Percentiles rank a stretch among this genome's conserved stretches.
These are phyloP conservation scores for Eurystomus gularis DNA, from an alignment of 2,113 vertebrate species.

Conservation along the genomic window DNA sequence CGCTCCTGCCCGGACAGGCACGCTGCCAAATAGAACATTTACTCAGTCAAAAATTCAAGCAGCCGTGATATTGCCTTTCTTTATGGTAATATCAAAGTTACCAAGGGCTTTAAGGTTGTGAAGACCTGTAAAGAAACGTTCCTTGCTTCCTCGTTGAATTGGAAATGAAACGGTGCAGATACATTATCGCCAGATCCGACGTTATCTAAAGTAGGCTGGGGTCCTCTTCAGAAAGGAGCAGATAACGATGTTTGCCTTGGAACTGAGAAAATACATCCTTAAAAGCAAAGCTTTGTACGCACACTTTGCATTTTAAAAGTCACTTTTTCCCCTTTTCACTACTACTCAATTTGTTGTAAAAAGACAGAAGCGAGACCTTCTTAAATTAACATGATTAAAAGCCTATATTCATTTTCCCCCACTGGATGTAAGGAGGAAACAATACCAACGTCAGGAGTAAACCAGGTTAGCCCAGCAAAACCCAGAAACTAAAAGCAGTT, in stretches of 20 bases:
- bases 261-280: not conserved
- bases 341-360: not conserved
- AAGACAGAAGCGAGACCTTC: not conserved
- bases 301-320: not conserved
- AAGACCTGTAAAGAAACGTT: not conserved
- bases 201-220: constrained; percentile 24
- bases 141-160: not conserved
- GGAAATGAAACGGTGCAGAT: not conserved
- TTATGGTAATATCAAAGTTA: constrained; percentile 3
- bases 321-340: not conserved
- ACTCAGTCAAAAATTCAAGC: not conserved
- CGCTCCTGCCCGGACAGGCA: not conserved
- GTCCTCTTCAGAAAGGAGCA: not conserved
- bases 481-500: not conserved
- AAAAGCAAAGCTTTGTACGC: not conserved
- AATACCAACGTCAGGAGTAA: not conserved
- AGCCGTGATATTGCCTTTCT: not conserved
- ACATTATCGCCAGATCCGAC: not conserved
- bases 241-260: not conserved
- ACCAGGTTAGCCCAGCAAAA: not conserved
- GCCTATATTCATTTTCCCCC: not conserved
- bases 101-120: constrained; percentile 36
- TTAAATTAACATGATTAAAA: not conserved
- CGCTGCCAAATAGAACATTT: not conserved
- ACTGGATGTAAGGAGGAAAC: not conserved